These are phyloP conservation scores for Poeciliopsis prolifica DNA, from an alignment of 2,113 vertebrate genomes.

Conservation along the genomic window DNA sequence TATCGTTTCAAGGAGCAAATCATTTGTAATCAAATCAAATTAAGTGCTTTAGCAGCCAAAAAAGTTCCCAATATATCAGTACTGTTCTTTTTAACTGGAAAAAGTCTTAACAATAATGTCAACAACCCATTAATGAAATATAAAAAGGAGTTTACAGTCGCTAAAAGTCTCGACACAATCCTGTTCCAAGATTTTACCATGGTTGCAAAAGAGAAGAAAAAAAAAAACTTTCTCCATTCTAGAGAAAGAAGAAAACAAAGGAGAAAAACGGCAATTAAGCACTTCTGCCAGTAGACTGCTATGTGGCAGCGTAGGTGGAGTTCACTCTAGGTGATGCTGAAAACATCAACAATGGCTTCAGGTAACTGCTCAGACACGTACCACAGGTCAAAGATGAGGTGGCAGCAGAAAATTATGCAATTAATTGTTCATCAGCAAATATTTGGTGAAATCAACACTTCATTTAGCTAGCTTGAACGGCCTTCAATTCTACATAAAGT, in stretches of 20 bases:
- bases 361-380: constrained; percentile 37
- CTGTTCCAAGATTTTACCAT: background rate
- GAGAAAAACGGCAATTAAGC: constrained; percentile 59
- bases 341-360: constrained; percentile 56
- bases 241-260: constrained; percentile 7
- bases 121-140: background rate
- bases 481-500: background rate
- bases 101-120: background rate
- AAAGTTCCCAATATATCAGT: background rate
- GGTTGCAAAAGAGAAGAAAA: background rate
- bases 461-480: background rate
- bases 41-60: too few relatives aligned
- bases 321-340: constrained; percentile 54
- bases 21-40: background rate
- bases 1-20: background rate
- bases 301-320: constrained; percentile 58
- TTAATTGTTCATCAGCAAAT: constrained; percentile 57
- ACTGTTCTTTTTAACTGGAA: background rate
- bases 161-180: constrained; percentile 2
- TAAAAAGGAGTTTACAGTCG: background rate
- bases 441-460: constrained; percentile 14
- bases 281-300: constrained; percentile 46
- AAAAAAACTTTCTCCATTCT: constrained; percentile 23
- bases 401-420: constrained; percentile 18
- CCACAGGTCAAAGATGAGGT: constrained; percentile 45